Percentiles rank a stretch among this genome's conserved stretches.
These are phyloP conservation scores for Melanotaenia parkinsoni DNA, from an alignment of 2,797 vertebrate species.

Conservation along the genomic window DNA sequence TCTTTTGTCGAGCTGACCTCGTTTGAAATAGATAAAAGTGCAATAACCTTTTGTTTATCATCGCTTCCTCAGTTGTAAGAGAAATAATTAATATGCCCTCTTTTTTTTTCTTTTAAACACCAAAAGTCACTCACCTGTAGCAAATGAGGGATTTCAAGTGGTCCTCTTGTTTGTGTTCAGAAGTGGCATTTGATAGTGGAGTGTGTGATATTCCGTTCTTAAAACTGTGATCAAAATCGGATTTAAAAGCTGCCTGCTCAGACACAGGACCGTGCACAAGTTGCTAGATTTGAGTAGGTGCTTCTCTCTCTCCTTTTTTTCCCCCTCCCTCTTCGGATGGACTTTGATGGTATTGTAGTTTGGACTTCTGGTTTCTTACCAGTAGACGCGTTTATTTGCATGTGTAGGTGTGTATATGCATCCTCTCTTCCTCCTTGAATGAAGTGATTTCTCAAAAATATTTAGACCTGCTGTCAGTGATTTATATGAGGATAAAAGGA, in stretches of 20 bases:
- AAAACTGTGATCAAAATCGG: constrained; percentile 80
- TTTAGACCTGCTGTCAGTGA: constrained; percentile 81
- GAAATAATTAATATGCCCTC: constrained; percentile 62
- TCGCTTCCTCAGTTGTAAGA: constrained; percentile 76
- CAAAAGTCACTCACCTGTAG: constrained; percentile 77
- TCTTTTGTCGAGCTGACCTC: constrained; percentile 80
- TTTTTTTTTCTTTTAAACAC: constrained; percentile 43
- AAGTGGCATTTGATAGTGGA: constrained; percentile 77
- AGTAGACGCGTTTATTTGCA: constrained; percentile 77
- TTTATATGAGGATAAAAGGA: constrained; percentile 76
- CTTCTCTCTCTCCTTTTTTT: constrained; percentile 23
- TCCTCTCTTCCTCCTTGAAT: constrained; percentile 75
- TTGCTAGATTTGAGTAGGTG: constrained; percentile 69
- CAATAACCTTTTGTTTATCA: constrained; percentile 85
- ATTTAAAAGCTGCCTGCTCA: constrained; percentile 75
- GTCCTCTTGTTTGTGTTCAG: constrained; percentile 70
- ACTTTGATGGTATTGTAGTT: constrained; percentile 74
- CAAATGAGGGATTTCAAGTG: constrained; percentile 68
- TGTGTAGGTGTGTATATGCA: constrained; percentile 79
- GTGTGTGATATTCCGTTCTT: constrained; percentile 80
- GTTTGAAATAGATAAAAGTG: constrained; percentile 83
- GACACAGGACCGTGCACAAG: constrained; percentile 75
- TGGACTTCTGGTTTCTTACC: constrained; percentile 72
- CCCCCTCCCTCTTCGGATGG: constrained; percentile 35
- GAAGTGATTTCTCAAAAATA: constrained; percentile 74